phyloP scores from a whole-genome alignment of 1,140 invertebrate species.

The Drosophila tropicalis region DNA sequence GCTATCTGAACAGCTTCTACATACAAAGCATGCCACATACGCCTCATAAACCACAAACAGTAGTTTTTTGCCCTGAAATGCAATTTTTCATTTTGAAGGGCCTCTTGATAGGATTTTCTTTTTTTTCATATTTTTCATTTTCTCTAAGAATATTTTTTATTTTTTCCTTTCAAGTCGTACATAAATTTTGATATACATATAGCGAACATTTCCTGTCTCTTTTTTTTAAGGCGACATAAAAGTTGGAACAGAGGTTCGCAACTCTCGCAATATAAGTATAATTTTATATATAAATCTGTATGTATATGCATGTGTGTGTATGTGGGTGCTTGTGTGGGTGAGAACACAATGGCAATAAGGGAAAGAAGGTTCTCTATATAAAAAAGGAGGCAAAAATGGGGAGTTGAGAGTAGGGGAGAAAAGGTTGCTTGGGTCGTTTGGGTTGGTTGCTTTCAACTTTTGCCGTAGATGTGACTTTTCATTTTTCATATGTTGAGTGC shows the following conservation, averaged over 20 bases:
- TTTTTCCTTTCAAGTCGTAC: slow-evolving; percentile 43
- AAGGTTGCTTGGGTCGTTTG: slow-evolving; percentile 26
- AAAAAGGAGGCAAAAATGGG: slow-evolving; percentile 22
- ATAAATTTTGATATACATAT: slow-evolving; percentile 55
- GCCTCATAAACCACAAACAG: slow-evolving; percentile 46
- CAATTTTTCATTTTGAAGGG: slow-evolving; percentile 46
- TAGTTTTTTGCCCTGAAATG: slow-evolving; percentile 7
- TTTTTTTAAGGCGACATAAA: slow-evolving; percentile 79
- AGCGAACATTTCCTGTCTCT: slow-evolving; percentile 73
- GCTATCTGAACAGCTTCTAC: slow-evolving; percentile 55
- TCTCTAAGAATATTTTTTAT: slow-evolving; percentile 59
- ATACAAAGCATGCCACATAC: slow-evolving; percentile 50
- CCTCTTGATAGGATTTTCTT: background rate
- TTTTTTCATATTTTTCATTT: background rate
- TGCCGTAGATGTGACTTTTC: slow-evolving; percentile 71
- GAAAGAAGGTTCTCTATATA: slow-evolving; percentile 45
- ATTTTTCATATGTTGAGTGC: slow-evolving; percentile 79
- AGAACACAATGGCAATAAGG: slow-evolving; percentile 39
- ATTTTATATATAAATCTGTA: slow-evolving; percentile 19
- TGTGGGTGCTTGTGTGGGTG: slow-evolving; percentile 27
- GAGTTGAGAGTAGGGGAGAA: slow-evolving; percentile 20
- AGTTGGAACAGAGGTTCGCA: slow-evolving; percentile 43
- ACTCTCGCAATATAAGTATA: slow-evolving; percentile 21
- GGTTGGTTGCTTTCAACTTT: slow-evolving; percentile 44
- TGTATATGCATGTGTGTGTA: slow-evolving; percentile 33